Base-by-base conservation (phyloP, 2,888 invertebrate species). In the Caenorhabditis uteleia region DNA sequence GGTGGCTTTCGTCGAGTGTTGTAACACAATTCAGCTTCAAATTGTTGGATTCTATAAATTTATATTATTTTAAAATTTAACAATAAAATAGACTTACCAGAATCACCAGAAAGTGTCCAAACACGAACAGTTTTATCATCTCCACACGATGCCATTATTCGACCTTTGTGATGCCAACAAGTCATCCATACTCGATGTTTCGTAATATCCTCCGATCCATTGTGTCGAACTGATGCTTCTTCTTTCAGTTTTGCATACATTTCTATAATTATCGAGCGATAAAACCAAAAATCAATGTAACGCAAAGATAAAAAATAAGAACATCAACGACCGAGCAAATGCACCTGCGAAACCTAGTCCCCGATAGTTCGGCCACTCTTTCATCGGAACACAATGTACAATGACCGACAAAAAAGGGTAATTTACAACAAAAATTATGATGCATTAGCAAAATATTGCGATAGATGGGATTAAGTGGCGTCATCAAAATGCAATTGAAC, bases 1-100 rank as follows among this genome's bases (percentile, higher is more conserved):
- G 89, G 83, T 99, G 98, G 8, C 91, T 93, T 83, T 75, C 79
- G 31, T 68, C 64, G n/a, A 81, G 38, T 16, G 58, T 55, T 21
- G 73, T 68, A 1, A 59, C 51, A 26, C 65, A 60, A 16, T 43
- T 27, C n/a, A 43, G 16, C 25, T 43, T 26, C n/a, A 34, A 34
- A 34, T 34, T 34, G 5, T 34, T 16, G 8, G 34, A 34, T n/a
- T 34, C n/a, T 21, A 25, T 34, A 34, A 20, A 14, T 26, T 34
- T 33, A 10, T 16, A 4, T 40, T 40, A n/a, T 38, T 38, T 42
- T 14, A 23, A 7, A 10, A 47, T 34, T 47, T 8, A 34, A 47
- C n/a, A n/a, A n/a, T 34, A 16, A 34, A 34, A 34, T n/a, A 34
- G n/a, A 34, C 34, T 25, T 3, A 57, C 53, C 58, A 25, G 27